phyloP scores from a whole-genome alignment of 2,113 vertebrate genomes.

The Aegotheles bennettii region DNA sequence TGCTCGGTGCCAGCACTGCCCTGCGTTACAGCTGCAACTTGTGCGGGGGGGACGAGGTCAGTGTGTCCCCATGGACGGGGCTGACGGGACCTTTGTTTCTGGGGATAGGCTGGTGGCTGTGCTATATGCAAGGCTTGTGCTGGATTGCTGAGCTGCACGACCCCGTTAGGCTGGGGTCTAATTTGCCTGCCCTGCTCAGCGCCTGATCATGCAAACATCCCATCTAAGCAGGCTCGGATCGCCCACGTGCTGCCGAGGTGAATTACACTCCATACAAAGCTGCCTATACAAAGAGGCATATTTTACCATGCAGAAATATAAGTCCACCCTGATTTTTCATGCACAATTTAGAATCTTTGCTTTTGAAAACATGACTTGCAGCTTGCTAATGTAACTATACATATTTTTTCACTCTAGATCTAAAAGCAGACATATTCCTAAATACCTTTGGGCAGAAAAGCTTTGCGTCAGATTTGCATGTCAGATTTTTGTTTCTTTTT shows the following conservation, averaged over 20 bases:
- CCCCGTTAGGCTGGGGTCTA: neutral
- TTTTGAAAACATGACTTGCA: neutral
- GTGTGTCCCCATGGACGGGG: no score
- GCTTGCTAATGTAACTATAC: neutral
- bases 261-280: neutral
- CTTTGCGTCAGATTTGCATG: neutral
- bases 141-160: neutral
- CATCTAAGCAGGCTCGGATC: neutral
- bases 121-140: neutral
- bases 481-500: neutral
- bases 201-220: fast-evolving
- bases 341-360: neutral
- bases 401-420: neutral
- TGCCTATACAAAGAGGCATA: fast-evolving
- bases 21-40: fast-evolving
- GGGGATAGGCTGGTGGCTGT: neutral
- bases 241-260: neutral
- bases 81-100: neutral
- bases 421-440: neutral
- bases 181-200: neutral
- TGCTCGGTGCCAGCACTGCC: neutral
- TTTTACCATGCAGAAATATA: neutral
- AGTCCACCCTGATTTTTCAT: neutral
- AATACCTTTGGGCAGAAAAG: neutral
- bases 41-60: neutral